Conservation (phyloP, 2,888 invertebrate species). For the Stratiomys singularior region DNA sequence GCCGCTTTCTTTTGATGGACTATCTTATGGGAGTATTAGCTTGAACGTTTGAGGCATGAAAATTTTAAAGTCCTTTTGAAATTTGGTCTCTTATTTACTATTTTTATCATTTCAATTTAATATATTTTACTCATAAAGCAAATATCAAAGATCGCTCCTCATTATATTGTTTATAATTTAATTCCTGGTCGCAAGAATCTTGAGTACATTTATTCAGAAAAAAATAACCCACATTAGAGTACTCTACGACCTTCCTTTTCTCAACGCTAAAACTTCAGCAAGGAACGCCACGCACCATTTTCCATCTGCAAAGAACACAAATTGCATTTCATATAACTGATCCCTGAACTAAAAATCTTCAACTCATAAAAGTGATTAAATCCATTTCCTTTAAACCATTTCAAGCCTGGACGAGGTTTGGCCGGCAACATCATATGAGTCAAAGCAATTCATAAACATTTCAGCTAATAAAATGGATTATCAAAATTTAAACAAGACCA, state of each 20-base stretch:
- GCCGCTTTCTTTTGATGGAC: not conserved
- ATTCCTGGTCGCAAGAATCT: too few relatives aligned
- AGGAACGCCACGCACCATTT: not conserved
- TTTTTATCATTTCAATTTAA: too few relatives aligned
- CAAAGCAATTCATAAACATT: conserved; percentile 33
- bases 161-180: too few relatives aligned
- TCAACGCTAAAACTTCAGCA: too few relatives aligned
- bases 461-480: conserved; percentile 41
- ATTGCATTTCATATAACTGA: conserved; percentile 16
- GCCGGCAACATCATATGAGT: conserved; percentile 9
- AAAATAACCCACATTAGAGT: not conserved
- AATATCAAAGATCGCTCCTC: too few relatives aligned
- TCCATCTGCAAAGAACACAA: not conserved
- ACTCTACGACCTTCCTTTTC: too few relatives aligned
- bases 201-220: not conserved
- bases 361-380: not conserved
- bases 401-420: not conserved
- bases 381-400: conserved; percentile 11
- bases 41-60: too few relatives aligned
- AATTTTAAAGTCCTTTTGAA: too few relatives aligned
- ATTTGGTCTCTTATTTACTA: too few relatives aligned
- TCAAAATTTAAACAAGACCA: conserved; percentile 41
- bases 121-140: too few relatives aligned
- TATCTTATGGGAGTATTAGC: too few relatives aligned
- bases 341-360: not conserved